Evolutionary conservation across 2,113 vertebrate species (phyloP).

Genomic region (Sinocyclocheilus maitianheensis): DNA sequence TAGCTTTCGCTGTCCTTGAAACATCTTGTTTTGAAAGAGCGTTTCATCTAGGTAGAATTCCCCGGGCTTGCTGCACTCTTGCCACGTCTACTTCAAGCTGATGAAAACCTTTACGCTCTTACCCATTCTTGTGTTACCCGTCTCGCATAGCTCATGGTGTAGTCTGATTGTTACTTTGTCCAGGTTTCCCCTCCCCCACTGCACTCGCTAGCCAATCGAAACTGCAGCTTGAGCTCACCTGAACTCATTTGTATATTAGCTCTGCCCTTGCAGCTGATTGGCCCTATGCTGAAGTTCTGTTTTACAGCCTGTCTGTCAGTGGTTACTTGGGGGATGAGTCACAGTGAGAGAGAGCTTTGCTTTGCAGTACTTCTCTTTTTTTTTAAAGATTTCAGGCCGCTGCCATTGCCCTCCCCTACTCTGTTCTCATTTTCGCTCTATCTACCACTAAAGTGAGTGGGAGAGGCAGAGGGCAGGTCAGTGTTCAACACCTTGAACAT

Average conservation of each 20-base stretch:
- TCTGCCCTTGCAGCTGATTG: conserved; percentile 69
- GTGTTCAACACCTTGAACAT: conserved; percentile 62
- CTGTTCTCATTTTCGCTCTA: conserved; percentile 64
- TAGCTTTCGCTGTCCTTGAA: background rate
- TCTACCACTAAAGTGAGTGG: conserved; percentile 56
- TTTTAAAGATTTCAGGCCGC: conserved; percentile 68
- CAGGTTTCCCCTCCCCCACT: conserved; percentile 67
- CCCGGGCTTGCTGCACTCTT: conserved; percentile 62
- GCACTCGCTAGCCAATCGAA: conserved; percentile 65
- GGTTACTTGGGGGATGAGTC: conserved; percentile 74
- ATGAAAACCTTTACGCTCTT: conserved; percentile 54
- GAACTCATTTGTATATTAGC: conserved; percentile 73
- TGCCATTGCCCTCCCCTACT: conserved; percentile 69
- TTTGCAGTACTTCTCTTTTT: conserved; percentile 79
- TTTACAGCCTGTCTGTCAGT: conserved; percentile 70
- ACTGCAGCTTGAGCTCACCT: conserved; percentile 69
- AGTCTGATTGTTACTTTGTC: conserved; percentile 64
- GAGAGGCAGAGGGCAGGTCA: conserved; percentile 57
- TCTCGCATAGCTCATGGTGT: conserved; percentile 71
- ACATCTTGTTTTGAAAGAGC: background rate
- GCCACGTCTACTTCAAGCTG: conserved; percentile 41
- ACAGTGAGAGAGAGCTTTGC: conserved; percentile 78
- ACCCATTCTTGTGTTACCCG: conserved; percentile 59
- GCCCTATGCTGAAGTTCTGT: conserved; percentile 67
- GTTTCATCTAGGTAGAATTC: background rate